A percentile compares a stretch with the other conserved stretches of the same genome.
Conservation (phyloP, 2,797 vertebrate genomes). For the Heliangelus exortis region DNA sequence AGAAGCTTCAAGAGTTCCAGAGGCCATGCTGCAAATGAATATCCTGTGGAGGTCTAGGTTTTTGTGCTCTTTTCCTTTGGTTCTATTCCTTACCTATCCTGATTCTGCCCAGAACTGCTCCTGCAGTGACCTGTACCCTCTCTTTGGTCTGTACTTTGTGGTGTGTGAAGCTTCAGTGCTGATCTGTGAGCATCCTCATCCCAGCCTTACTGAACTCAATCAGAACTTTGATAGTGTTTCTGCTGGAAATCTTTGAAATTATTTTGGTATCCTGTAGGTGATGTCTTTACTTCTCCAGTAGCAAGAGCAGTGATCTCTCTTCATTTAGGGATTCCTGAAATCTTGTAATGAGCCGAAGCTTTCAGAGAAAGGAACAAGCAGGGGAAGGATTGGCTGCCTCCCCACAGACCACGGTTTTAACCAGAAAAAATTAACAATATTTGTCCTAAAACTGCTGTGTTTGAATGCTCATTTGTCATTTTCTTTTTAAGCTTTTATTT, state of each 20-base stretch:
- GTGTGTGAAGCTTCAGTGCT: not conserved
- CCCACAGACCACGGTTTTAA: not conserved
- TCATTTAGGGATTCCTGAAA: not conserved
- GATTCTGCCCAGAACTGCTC: not conserved
- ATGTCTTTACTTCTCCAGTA: not conserved
- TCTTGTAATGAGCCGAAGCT: not conserved
- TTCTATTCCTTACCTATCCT: not conserved
- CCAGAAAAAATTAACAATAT: not conserved
- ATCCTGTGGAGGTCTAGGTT: not conserved
- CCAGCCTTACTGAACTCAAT: not conserved
- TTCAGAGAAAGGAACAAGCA: not conserved
- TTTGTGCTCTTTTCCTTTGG: not conserved
- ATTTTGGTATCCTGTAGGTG: rapidly evolving
- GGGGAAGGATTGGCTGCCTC: not conserved
- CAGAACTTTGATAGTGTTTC: not conserved
- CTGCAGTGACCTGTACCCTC: not conserved
- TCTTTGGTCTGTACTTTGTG: too few species aligned
- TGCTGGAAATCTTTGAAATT: not conserved
- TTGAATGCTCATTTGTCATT: not conserved
- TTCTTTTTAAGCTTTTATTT: constrained; percentile 36
- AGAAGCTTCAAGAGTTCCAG: not conserved
- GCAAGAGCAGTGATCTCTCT: not conserved
- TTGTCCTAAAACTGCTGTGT: not conserved
- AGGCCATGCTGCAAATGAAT: not conserved
- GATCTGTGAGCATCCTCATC: rapidly evolving